These are phyloP conservation scores for Trachelus troglodyta DNA, from an alignment of 2,888 invertebrate species.

Conservation along the genomic window DNA sequence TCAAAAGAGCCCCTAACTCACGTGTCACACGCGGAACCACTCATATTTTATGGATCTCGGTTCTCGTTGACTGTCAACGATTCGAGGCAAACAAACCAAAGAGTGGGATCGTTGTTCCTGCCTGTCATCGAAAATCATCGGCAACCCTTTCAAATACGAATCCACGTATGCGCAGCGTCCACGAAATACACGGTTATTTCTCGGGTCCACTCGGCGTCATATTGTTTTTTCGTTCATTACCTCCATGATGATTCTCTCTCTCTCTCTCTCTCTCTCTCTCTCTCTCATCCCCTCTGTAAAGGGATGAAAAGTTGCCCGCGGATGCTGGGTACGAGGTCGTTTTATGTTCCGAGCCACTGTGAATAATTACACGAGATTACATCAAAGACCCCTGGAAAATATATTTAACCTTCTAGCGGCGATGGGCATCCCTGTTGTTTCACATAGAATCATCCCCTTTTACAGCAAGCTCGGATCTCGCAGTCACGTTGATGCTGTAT, in stretches of 20 bases:
- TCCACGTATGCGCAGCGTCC: background rate
- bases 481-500: background rate
- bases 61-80: background rate
- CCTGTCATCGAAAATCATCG: background rate
- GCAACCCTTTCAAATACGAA: background rate
- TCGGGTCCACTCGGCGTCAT: background rate
- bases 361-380: slow-evolving; percentile 35
- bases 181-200: background rate
- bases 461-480: background rate
- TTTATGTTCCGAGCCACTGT: slow-evolving; percentile 13
- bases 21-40: slow-evolving; percentile 3
- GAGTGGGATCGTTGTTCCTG: background rate
- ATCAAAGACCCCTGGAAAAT: slow-evolving; percentile 19
- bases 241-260: background rate
- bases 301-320: slow-evolving; percentile 8
- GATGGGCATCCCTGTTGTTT: background rate
- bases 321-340: slow-evolving; percentile 1
- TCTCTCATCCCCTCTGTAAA: background rate
- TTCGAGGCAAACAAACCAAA: background rate
- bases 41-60: slow-evolving; percentile 9
- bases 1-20: slow-evolving; percentile 33
- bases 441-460: background rate
- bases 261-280: too few relatives aligned
- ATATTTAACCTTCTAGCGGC: background rate
- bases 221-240: background rate